A percentile compares a stretch with the other conserved stretches of the same genome.
Conservation (phyloP, 2,113 vertebrate genomes). For the Erythrocercus mccallii region DNA sequence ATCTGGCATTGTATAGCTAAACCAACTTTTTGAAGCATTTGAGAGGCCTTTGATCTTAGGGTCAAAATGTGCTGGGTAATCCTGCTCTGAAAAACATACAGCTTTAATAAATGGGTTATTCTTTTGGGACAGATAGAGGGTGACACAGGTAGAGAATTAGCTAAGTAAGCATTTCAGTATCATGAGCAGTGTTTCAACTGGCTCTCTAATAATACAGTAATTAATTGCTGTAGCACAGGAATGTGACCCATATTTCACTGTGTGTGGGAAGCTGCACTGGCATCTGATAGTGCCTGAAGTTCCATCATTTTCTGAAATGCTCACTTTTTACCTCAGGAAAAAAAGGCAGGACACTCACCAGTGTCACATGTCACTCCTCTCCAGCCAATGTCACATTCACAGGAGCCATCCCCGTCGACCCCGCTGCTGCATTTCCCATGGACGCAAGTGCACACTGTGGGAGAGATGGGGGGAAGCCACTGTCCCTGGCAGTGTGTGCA, state of each 20-base stretch:
- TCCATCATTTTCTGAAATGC: not conserved
- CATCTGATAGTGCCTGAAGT: not conserved
- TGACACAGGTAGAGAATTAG: not conserved
- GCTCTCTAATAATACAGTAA: not conserved
- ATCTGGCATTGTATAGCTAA: not conserved
- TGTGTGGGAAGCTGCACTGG: not conserved
- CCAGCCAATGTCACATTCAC: constrained; percentile 87
- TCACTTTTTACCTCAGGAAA: not conserved
- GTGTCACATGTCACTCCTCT: constrained; percentile 80
- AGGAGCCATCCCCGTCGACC: constrained; percentile 80
- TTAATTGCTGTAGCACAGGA: not conserved
- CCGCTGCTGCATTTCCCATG: constrained; percentile 84
- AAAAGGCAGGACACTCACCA: constrained; percentile 56
- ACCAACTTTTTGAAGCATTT: not conserved
- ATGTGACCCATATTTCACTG: fast-evolving
- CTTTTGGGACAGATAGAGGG: not conserved
- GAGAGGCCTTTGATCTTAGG: not conserved
- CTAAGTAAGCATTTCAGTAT: not conserved
- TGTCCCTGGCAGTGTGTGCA: not conserved
- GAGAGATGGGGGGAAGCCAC: not conserved
- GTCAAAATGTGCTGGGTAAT: not conserved
- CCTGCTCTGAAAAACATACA: not conserved
- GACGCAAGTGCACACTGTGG: constrained; percentile 78
- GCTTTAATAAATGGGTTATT: not conserved
- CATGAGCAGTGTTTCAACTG: not conserved